Conservation (phyloP, 1,140 invertebrate genomes). For the Halesus radiatus region DNA sequence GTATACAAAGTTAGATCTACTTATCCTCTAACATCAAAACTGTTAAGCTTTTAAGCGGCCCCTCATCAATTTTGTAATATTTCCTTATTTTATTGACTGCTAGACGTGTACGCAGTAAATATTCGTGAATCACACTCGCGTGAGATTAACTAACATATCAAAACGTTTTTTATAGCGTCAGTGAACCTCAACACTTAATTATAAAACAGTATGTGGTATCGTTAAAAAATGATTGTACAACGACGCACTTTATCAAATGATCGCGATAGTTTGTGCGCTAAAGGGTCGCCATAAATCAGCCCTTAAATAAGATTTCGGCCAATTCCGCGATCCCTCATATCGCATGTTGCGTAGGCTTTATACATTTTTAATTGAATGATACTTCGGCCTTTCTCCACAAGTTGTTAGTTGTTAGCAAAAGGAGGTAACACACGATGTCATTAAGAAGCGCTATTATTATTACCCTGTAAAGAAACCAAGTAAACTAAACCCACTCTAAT, state of each 20-base stretch:
- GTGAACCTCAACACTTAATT: slow-evolving; percentile 14
- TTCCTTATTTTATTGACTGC: too few species aligned
- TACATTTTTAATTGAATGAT: neutral
- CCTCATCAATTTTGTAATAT: too few species aligned
- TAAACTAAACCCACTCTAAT: too few species aligned
- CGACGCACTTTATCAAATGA: neutral
- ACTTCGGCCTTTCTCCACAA: too few species aligned
- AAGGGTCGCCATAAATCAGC: neutral
- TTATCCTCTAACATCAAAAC: too few species aligned
- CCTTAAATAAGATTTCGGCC: neutral
- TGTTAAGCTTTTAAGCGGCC: too few species aligned
- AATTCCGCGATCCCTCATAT: neutral
- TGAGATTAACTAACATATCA: slow-evolving; percentile 27
- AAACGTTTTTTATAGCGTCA: slow-evolving; percentile 21
- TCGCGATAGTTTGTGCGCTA: neutral
- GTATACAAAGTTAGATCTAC: too few species aligned
- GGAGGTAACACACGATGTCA: too few species aligned
- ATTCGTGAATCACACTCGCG: slow-evolving; percentile 10
- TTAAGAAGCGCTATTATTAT: too few species aligned
- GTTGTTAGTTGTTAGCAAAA: too few species aligned
- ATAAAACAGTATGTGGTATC: slow-evolving; percentile 6
- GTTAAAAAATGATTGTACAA: slow-evolving; percentile 9
- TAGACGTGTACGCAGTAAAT: neutral
- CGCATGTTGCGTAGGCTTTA: neutral
- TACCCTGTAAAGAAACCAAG: too few species aligned